Evolutionary conservation across 2,113 vertebrate genomes (phyloP).

Genomic region (Mastomys coucha): DNA sequence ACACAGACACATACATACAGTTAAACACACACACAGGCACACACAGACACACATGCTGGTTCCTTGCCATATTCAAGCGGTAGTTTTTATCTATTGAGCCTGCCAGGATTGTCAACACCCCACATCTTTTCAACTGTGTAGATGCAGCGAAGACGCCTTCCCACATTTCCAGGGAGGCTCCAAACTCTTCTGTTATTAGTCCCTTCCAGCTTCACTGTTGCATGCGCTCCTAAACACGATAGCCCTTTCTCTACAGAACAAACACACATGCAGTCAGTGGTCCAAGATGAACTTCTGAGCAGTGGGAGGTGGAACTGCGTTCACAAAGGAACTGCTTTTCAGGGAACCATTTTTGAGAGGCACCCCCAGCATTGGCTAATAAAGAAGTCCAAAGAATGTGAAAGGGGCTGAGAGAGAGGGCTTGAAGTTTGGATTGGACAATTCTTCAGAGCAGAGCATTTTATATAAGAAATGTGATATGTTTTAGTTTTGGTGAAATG

Average conservation of each 20-base stretch:
- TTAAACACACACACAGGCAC: not conserved
- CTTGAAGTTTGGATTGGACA: constrained; percentile 47
- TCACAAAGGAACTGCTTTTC: not conserved
- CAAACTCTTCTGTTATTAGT: not conserved
- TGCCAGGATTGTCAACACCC: constrained; percentile 53
- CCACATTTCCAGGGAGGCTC: constrained; percentile 8
- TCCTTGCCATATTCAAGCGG: constrained; percentile 27
- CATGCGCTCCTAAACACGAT: not conserved
- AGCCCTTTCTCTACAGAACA: constrained; percentile 18
- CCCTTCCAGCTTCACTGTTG: not conserved
- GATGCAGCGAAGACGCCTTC: not conserved
- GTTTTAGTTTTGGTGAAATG: constrained; percentile 57
- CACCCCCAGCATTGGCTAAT: constrained; percentile 3
- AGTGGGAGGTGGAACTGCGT: not conserved
- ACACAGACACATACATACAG: not conserved
- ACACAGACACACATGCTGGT: not conserved
- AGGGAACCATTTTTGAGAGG: constrained; percentile 62
- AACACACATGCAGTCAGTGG: constrained; percentile 45
- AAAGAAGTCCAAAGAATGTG: constrained; percentile 71
- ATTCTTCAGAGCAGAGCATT: constrained; percentile 70
- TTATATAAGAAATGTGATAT: constrained; percentile 66
- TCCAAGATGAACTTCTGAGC: constrained; percentile 8
- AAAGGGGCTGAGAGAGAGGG: constrained; percentile 55
- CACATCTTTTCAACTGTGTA: not conserved
- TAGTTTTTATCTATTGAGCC: constrained; percentile 4